A percentile compares a stretch with the other conserved stretches of the same genome.
Evolutionary conservation across 2,113 vertebrate species (phyloP).

Genomic region (Paedocypris sp.): DNA sequence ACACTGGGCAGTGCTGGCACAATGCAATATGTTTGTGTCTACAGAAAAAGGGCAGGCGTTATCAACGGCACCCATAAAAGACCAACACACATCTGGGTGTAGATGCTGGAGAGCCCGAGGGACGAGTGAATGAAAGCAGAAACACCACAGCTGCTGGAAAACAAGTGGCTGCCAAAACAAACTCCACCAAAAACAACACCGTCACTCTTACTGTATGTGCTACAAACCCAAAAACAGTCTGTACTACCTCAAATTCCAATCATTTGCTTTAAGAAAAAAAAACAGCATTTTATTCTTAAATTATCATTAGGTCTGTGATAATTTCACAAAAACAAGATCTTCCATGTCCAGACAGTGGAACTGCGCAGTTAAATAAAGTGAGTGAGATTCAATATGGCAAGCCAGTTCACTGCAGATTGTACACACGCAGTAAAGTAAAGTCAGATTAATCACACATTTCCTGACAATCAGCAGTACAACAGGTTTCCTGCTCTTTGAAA

Average conservation of each 20-base stretch:
- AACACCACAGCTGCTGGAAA: constrained; percentile 11
- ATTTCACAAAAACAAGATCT: not conserved
- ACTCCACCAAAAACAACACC: constrained; percentile 1
- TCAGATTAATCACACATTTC: constrained; percentile 15
- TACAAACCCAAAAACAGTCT: too few relatives aligned
- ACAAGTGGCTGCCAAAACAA: not conserved
- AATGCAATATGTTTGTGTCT: not conserved
- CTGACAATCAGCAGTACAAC: too few relatives aligned
- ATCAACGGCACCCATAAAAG: constrained; percentile 9
- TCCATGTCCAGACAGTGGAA: constrained; percentile 7
- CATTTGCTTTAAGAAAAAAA: not conserved
- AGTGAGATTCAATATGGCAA: too few relatives aligned
- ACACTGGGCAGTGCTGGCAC: not conserved
- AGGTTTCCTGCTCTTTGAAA: too few relatives aligned
- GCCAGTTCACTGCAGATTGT: not conserved
- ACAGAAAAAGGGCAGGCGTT: constrained; percentile 5
- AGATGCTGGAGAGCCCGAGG: not conserved
- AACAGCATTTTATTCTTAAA: not conserved
- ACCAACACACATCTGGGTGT: constrained; percentile 18
- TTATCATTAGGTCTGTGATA: not conserved
- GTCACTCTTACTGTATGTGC: not conserved
- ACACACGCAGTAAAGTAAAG: constrained; percentile 5
- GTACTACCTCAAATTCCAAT: too few relatives aligned
- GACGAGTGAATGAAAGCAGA: not conserved
- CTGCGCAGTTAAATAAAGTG: too few relatives aligned